Evolutionary conservation across 2,113 vertebrate genomes (phyloP).

Genomic region (Lonchura striata): DNA sequence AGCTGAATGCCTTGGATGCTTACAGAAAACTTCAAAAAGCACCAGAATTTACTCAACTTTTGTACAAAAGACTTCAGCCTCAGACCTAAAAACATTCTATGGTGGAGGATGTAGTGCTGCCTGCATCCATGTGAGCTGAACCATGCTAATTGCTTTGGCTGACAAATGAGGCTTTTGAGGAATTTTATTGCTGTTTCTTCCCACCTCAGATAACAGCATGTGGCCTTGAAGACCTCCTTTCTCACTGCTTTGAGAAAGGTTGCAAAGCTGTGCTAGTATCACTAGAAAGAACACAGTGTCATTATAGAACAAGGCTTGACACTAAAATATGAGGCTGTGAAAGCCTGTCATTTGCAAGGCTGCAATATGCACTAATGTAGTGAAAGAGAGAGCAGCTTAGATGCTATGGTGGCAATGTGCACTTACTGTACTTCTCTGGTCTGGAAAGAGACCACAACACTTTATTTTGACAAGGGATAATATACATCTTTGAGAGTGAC

Average conservation of each 20-base stretch:
- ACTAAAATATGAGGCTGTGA: background rate
- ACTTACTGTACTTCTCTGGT: background rate
- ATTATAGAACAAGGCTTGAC: background rate
- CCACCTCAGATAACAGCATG: background rate
- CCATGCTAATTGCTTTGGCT: background rate
- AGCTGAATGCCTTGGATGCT: background rate
- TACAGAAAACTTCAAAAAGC: background rate
- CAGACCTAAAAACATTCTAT: background rate
- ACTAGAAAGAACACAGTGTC: background rate
- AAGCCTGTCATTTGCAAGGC: constrained; percentile 26
- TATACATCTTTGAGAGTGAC: background rate
- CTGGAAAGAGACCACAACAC: background rate
- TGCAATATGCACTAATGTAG: background rate
- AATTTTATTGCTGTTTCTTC: background rate
- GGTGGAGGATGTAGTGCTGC: fast-evolving
- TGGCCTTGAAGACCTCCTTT: background rate
- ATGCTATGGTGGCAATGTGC: background rate
- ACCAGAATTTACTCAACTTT: background rate
- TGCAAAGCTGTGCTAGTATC: background rate
- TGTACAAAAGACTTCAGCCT: background rate
- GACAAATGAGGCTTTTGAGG: background rate
- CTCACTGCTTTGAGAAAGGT: background rate
- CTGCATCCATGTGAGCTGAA: background rate
- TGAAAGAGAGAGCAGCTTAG: background rate
- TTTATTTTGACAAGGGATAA: constrained; percentile 28